Evolutionary conservation across 2,113 vertebrate genomes (phyloP).

Genomic region (Chamaea fasciata): DNA sequence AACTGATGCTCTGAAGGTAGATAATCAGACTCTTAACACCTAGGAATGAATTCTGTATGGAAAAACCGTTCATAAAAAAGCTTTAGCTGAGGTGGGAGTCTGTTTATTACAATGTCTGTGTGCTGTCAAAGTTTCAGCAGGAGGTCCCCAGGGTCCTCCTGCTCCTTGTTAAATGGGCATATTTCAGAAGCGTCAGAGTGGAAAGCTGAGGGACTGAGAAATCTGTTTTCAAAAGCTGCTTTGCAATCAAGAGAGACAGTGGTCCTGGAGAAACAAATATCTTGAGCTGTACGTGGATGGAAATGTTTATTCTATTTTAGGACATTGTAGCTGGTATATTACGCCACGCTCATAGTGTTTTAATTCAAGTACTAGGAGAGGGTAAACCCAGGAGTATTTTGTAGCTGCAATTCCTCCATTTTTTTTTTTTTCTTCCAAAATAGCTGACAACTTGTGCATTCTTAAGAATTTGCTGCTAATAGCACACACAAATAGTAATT

Average conservation of each 20-base stretch:
- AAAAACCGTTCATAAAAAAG: not conserved
- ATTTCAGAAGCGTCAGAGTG: not conserved
- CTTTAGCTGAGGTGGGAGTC: not conserved
- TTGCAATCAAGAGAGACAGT: not conserved
- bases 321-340: not conserved
- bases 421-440: not conserved
- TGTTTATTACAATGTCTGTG: not conserved
- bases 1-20: not conserved
- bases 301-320: conserved; percentile 14
- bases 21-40: not conserved
- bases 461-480: not conserved
- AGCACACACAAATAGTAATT: not conserved
- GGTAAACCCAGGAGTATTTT: not conserved
- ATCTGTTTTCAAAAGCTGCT: not conserved
- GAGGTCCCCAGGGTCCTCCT: not conserved
- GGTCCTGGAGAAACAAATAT: conserved; percentile 6
- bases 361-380: not conserved
- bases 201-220: not conserved
- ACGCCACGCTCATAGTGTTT: not conserved
- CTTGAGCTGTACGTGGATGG: not conserved
- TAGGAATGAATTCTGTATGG: not conserved
- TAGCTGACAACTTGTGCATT: not conserved
- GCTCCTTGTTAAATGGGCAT: not conserved
- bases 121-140: not conserved
- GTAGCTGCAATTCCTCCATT: not conserved